Evolutionary conservation across 2,797 vertebrate genomes (phyloP), one percentile per base, ranked within the genome.

Genomic region (Sitta carolinensis): DNA sequence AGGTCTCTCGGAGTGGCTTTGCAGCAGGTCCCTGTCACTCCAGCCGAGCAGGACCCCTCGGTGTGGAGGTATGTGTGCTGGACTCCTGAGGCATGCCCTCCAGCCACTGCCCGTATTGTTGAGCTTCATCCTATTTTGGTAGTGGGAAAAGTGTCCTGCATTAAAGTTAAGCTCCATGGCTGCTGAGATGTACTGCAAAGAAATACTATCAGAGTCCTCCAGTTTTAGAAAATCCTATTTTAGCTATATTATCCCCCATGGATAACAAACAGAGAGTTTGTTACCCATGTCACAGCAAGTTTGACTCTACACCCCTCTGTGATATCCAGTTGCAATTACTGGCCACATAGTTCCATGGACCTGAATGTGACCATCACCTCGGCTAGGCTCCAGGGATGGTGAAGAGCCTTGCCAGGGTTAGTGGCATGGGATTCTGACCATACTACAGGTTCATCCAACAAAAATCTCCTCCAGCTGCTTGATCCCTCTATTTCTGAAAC

Each of bases 11-110:
- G 84, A 87, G 69, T 16, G 74, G 75, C 83, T 93, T 64, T 79
- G 90, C 94, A 96, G 95, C 86, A 96, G 90, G 94, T 95, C 72
- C 90, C 90, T 97, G 95, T 95, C 95, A 97, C 95, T 97, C 92
- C 88, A 94, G 30, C 54, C 86, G 3, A 36, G 75, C 83, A 64
- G 91, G 64, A 91, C 84, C 87, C 62, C 86, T 86, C 6, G 2
- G 36, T 2, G 5, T 70, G 90, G 87, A 95, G 89, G 40, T 94
- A 96, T 87, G 96, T 1, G 9, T 2, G 21, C 32, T 48, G 91
- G 87, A 27, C 92, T 95, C 93, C 87, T 89, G 90, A 84, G 88
- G 84, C 78, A 87, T 5, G 72, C 62, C 64, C 54, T 85, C 73
- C 36, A 1, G 76, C 80, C 63, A 87, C 20, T 9, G 42, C 67